Evolutionary conservation across 1,140 invertebrate genomes (phyloP), one percentile per base, ranked within the genome.

Genomic region (Leptinotarsa undecemlineata): DNA sequence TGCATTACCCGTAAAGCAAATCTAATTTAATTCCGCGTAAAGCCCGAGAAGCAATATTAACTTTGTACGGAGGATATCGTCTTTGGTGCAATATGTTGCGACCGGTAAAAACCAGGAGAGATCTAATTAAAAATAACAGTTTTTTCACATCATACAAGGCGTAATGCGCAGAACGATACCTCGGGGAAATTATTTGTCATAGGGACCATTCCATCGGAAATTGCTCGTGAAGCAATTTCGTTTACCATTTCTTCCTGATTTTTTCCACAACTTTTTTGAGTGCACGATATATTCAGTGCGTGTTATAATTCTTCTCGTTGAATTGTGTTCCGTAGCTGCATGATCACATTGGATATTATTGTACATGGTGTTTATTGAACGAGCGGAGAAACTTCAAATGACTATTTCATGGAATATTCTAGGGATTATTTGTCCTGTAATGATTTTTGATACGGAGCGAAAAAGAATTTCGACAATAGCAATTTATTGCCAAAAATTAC

Each of bases 101-200:
- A 64, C 26, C 62, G 15, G 20, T 64, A 20, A 64, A 64, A 21
- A 26, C 15, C 19, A n/a, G 6, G 23, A n/a, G 20, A 66, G 13
- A 66, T n/a, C 26, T 66, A 66, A 66, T 66, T 66, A 66, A 66
- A 66, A 66, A 66, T 23, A 21, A 66, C 63, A 66, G 20, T 66
- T 66, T 66, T 66, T 23, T 8, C 51, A 57, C 51, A 57, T 57
- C 51, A 57, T 57, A 57, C 51, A 19, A 57, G 51, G 51, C 15
- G 51, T 57, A 57, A 57, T 57, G 51, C 51, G n/a, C 15, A n/a
- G n/a, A 57, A 57, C 51, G 51, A 57, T 57, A 57, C 51, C 51
- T 19, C 51, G 15, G 51, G 51, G 51, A 57, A 57, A 57, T 57
- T 57, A 57, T 57, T 57, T 57, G n/a, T 57, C 51, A 57, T n/a